Conservation (phyloP, 2,113 vertebrate species). For the Limanda limanda region DNA sequence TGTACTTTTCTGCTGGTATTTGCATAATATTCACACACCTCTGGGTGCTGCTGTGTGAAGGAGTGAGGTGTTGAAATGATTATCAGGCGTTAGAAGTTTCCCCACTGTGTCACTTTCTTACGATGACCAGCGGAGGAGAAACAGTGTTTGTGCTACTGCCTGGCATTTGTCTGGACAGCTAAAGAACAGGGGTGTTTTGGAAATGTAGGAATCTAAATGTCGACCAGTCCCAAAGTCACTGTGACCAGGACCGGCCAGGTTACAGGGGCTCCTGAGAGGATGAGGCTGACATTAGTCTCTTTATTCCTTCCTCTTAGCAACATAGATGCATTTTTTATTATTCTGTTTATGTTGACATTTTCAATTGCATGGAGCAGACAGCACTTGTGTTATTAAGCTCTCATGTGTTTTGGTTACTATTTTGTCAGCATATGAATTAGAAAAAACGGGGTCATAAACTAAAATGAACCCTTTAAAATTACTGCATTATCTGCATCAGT, state of each 20-base stretch:
- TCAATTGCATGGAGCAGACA: too few species aligned
- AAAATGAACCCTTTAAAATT: not conserved
- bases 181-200: not conserved
- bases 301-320: not conserved
- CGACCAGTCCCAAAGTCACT: not conserved
- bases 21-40: slow-evolving; percentile 51
- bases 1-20: slow-evolving; percentile 56
- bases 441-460: not conserved
- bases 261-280: not conserved
- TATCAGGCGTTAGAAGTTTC: slow-evolving; percentile 17
- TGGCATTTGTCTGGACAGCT: slow-evolving; percentile 2
- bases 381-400: too few species aligned
- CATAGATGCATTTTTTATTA: not conserved
- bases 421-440: not conserved
- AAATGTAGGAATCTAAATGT: slow-evolving; percentile 16
- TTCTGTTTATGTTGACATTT: too few species aligned
- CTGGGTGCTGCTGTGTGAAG: slow-evolving; percentile 4
- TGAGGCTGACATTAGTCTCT: not conserved
- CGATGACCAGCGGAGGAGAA: slow-evolving; percentile 4
- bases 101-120: not conserved
- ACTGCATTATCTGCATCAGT: not conserved
- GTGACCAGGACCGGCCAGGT: not conserved
- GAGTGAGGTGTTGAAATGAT: slow-evolving; percentile 39
- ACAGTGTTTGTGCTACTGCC: not conserved
- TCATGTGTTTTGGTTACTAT: not conserved